Percentiles rank a stretch among this genome's conserved stretches.
Evolutionary conservation across 1,140 invertebrate genomes (phyloP).

Genomic region (Linepithema humile): DNA sequence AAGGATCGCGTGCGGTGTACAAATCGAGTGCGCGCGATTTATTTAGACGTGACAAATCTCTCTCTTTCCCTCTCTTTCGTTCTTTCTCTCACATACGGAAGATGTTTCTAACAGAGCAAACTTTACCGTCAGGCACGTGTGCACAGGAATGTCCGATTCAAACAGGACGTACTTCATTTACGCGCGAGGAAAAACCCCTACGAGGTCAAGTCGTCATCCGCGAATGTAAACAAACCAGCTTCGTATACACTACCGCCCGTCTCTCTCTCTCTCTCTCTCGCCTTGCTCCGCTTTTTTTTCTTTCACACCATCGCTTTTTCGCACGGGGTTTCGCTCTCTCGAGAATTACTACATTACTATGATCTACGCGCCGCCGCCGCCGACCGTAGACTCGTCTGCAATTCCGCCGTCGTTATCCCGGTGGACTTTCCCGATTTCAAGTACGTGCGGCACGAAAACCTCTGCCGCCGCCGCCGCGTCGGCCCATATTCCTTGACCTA

Average conservation of each 20-base stretch:
- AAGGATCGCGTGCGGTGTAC: neutral
- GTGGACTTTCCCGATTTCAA: conserved; percentile 50
- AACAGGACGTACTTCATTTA: neutral
- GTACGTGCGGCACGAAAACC: conserved; percentile 35
- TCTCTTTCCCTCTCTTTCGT: too few species aligned
- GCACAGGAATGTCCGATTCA: neutral
- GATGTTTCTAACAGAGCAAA: neutral
- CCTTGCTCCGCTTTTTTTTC: neutral
- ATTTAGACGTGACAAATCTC: neutral
- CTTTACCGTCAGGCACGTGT: neutral
- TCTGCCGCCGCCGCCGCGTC: neutral
- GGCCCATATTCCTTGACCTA: conserved; percentile 52
- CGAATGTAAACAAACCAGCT: conserved; percentile 47
- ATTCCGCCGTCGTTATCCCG: neutral
- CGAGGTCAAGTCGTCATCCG: conserved; percentile 24
- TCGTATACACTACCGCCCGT: neutral
- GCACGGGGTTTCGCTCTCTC: neutral
- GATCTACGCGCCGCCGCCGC: conserved; percentile 3
- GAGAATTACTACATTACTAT: neutral
- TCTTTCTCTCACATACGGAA: neutral
- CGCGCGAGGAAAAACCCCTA: neutral
- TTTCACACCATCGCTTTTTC: neutral
- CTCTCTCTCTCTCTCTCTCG: neutral
- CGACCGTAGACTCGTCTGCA: conserved; percentile 44
- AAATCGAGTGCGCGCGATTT: neutral